These are phyloP conservation scores for Gymnorhina tibicen DNA, from an alignment of 2,113 vertebrate species.

Conservation along the genomic window DNA sequence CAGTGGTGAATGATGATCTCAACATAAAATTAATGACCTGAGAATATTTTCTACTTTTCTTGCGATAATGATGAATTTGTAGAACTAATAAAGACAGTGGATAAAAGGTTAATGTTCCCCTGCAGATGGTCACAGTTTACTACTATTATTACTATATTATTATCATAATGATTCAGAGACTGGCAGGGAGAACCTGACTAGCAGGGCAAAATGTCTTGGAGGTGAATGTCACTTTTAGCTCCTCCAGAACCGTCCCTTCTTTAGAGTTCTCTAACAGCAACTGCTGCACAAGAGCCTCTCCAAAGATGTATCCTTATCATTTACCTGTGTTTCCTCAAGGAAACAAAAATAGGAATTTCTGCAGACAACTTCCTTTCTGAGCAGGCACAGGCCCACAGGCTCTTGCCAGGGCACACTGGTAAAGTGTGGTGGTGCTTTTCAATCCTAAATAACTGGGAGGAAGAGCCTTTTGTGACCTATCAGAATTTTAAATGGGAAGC, in stretches of 20 bases:
- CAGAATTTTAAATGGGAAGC: background rate
- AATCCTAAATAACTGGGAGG: background rate
- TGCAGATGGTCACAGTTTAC: conserved; percentile 44
- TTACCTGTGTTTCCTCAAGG: background rate
- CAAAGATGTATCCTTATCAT: background rate
- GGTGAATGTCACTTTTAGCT: background rate
- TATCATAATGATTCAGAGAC: conserved; percentile 26
- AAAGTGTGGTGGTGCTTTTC: background rate
- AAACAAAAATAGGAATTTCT: background rate
- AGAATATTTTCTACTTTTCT: conserved; percentile 31
- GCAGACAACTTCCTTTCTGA: background rate
- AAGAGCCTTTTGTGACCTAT: background rate
- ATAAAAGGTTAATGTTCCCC: conserved; percentile 46
- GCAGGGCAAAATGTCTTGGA: background rate
- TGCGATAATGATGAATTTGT: conserved; percentile 20
- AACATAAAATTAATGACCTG: conserved; percentile 20
- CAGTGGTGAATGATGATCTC: background rate
- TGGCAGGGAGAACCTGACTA: conserved; percentile 1
- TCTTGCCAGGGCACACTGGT: background rate
- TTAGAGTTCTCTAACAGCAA: background rate
- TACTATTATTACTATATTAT: conserved; percentile 52
- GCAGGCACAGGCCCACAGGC: background rate
- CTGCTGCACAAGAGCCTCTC: background rate
- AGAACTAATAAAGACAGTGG: conserved; percentile 28
- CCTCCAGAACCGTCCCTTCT: background rate